Percentiles rank a stretch among this genome's conserved stretches.
These are phyloP conservation scores for Hydrozoanthus gracilis DNA, from an alignment of 92 coral and sea anemone species.

Conservation along the genomic window DNA sequence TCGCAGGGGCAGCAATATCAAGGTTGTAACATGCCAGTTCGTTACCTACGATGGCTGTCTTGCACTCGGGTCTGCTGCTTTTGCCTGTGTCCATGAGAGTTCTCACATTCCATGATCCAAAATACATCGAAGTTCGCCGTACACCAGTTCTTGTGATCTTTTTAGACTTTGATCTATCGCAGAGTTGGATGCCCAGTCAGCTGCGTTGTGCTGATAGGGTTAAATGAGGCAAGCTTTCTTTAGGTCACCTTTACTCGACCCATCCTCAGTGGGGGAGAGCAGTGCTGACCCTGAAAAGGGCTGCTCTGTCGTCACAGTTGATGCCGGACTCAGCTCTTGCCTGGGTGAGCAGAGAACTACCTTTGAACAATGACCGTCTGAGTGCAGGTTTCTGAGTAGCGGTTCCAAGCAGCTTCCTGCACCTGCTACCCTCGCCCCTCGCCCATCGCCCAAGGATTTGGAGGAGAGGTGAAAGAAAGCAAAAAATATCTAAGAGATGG, in stretches of 20 bases:
- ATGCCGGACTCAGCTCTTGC: slow-evolving; percentile 3
- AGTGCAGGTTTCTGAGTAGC: background rate
- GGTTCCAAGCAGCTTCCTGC: background rate
- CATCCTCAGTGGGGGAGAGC: background rate
- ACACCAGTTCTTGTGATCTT: background rate
- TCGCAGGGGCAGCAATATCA: slow-evolving; percentile 28
- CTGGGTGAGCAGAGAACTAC: background rate
- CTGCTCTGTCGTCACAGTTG: background rate
- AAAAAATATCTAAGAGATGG: background rate
- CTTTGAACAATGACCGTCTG: background rate
- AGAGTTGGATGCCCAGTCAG: background rate
- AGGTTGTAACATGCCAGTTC: slow-evolving; percentile 4
- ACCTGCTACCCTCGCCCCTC: background rate
- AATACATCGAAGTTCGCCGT: background rate
- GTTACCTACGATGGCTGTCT: background rate
- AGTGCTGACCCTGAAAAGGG: background rate
- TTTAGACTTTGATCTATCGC: background rate
- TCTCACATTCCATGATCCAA: slow-evolving; percentile 26
- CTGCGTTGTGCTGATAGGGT: background rate
- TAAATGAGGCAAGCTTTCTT: background rate
- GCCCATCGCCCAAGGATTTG: slow-evolving; percentile 1
- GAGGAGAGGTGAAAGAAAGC: background rate
- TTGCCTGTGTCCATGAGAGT: slow-evolving; percentile 19
- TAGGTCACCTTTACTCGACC: too few relatives aligned
- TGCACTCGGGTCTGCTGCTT: background rate